These are phyloP conservation scores for Lasiommata megera DNA, from an alignment of 2,888 invertebrate species.

Conservation along the genomic window DNA sequence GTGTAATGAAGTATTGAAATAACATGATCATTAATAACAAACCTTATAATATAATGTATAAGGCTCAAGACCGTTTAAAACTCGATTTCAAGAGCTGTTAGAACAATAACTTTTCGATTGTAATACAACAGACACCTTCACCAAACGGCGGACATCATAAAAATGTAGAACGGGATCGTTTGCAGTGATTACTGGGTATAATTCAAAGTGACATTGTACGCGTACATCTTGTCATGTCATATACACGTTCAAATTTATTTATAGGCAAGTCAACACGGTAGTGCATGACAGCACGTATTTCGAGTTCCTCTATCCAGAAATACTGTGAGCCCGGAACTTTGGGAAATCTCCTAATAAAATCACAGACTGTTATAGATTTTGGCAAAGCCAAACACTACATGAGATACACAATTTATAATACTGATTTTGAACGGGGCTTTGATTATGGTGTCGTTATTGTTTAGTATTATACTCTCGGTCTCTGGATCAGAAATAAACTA, in stretches of 20 bases:
- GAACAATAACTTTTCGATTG: too few relatives aligned
- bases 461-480: background rate
- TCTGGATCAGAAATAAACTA: too few relatives aligned
- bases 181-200: conserved; percentile 10
- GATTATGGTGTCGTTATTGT: background rate
- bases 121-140: background rate
- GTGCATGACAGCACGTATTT: conserved; percentile 32
- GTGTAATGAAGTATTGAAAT: too few relatives aligned
- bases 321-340: conserved; percentile 34
- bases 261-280: conserved; percentile 30
- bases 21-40: too few relatives aligned
- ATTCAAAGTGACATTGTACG: conserved; percentile 28
- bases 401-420: conserved; percentile 24
- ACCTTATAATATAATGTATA: too few relatives aligned
- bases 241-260: conserved; percentile 31
- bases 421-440: conserved; percentile 22
- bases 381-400: conserved; percentile 28
- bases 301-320: conserved; percentile 33
- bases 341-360: conserved; percentile 36
- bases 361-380: conserved; percentile 36
- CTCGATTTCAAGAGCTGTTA: too few relatives aligned
- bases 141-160: background rate
- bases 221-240: conserved; percentile 29
- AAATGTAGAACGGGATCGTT: background rate
- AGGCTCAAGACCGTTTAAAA: too few relatives aligned